Conservation (phyloP, 2,888 invertebrate genomes). For the Penaeus monodon region DNA sequence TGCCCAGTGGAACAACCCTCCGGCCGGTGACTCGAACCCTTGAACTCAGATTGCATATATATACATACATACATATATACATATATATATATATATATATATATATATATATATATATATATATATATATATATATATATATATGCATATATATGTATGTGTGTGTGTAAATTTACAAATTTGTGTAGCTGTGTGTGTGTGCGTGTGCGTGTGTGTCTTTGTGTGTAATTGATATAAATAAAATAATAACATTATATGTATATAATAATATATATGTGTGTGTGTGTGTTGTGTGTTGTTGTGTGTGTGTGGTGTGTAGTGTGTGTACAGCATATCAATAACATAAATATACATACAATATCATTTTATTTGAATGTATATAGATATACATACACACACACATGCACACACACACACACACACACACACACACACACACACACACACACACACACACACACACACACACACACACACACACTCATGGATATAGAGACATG, state of each 20-base stretch:
- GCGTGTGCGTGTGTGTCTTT: too few relatives aligned
- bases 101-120: neutral
- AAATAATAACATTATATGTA: neutral
- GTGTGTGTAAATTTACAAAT: too few relatives aligned
- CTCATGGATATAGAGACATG: too few relatives aligned
- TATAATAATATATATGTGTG: neutral
- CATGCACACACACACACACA: neutral
- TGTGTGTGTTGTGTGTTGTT: too few relatives aligned
- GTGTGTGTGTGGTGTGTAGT: neutral
- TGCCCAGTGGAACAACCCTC: too few relatives aligned
- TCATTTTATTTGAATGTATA: neutral
- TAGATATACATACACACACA: neutral
- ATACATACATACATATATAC: conserved; percentile 3
- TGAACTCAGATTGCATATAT: neutral
- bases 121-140: too few relatives aligned
- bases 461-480: neutral
- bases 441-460: neutral
- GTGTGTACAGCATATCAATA: neutral
- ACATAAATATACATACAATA: neutral
- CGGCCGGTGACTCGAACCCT: too few relatives aligned
- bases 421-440: neutral
- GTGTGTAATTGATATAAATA: too few relatives aligned
- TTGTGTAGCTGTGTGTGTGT: too few relatives aligned
- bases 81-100: conserved; percentile 16
- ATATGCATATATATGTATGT: too few relatives aligned